Conservation (phyloP, 2,888 invertebrate genomes). For the Molorchus minor region DNA sequence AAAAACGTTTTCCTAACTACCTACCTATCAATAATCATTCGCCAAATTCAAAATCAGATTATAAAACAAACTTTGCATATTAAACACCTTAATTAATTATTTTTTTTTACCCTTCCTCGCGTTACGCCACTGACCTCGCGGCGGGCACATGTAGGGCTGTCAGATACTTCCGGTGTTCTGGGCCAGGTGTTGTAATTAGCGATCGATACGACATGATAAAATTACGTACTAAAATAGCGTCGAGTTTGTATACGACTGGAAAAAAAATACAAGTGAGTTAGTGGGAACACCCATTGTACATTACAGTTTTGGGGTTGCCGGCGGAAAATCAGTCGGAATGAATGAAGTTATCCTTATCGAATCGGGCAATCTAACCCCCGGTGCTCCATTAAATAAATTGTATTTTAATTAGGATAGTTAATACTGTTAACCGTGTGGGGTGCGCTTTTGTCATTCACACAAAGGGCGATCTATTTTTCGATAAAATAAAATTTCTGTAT, state of each 20-base stretch:
- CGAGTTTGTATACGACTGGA: too few species aligned
- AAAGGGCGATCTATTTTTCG: too few species aligned
- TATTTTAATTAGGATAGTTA: constrained; percentile 26
- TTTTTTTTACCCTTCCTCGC: too few species aligned
- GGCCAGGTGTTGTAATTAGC: constrained; percentile 44
- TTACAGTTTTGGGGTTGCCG: not conserved
- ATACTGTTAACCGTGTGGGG: constrained; percentile 11
- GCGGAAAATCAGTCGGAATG: constrained; percentile 17
- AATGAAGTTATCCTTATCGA: constrained; percentile 8
- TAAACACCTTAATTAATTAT: too few species aligned
- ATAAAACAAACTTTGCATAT: too few species aligned
- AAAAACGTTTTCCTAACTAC: not conserved
- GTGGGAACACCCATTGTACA: constrained; percentile 3
- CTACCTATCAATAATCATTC: too few species aligned
- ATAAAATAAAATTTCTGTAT: too few species aligned
- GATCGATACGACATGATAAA: constrained; percentile 39
- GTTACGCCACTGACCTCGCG: constrained; percentile 12
- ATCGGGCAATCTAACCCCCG: not conserved
- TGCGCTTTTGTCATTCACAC: too few species aligned
- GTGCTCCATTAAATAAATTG: constrained; percentile 11
- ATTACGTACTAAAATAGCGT: too few species aligned
- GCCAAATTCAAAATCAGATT: too few species aligned
- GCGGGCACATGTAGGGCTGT: constrained; percentile 28
- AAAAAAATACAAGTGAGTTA: constrained; percentile 3
- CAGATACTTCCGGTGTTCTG: constrained; percentile 27